Evolutionary conservation across 2,113 vertebrate species (phyloP), one percentile per base, ranked within the genome.

Genomic region (Pandion haliaetus): DNA sequence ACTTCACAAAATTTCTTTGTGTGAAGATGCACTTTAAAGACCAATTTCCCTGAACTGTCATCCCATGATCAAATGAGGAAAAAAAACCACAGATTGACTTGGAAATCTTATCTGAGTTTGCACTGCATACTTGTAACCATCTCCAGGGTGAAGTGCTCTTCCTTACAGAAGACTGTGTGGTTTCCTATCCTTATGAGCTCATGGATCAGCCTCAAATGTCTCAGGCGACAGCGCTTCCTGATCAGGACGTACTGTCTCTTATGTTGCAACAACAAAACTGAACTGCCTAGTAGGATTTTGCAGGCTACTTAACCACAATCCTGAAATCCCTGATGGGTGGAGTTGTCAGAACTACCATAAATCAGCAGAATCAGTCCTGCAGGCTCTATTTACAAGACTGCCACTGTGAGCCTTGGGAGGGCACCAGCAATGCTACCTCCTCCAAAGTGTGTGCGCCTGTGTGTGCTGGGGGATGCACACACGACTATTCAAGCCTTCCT

Each of bases 41-140:
- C 25, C 17, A 67, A 31, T 69, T 90, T 92, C 65, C 76, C n/a
- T 58, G n/a, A 82, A 76, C 0, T 63, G n/a, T 65, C 52, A 82
- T 34, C 6, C 38, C 34, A 76, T 2, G 8, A 71, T 67, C 52
- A n/a, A 1, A 21, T 14, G 3, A 82, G 21, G 10, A 23, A 52
- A 83, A 83, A 45, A 9, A n/a, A n/a, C n/a, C 0, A 5, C 18
- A 71, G 42, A 93, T 8, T 38, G 38, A 58, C 59, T 66, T 25
- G 38, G 38, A n/a, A 38, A 87, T 36, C 20, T 63, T 61, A 63
- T 19, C 73, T 2, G 6, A 71, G 70, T 82, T 40, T 73, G 40
- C 14, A 24, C 4, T 19, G 18, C 0, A 0, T 3, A 71, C 15
- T 34, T 78, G 26, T 34, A 79, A 44, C 59, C 59, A 79, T n/a